phyloP scores from a whole-genome alignment of 1,140 invertebrate genomes.

The Metopolophium dirhodum region DNA sequence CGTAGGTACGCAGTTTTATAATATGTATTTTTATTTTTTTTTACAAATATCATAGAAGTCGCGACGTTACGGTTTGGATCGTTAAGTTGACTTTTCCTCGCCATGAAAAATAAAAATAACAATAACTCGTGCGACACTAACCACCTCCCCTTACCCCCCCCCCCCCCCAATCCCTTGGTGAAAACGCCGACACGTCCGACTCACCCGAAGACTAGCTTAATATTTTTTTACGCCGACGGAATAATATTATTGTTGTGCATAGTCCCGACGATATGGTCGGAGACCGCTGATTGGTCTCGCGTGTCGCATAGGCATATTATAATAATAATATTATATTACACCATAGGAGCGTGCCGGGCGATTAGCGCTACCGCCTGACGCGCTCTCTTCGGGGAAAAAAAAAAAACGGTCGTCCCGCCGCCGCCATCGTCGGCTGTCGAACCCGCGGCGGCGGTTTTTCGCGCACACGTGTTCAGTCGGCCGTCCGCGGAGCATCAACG shows the following conservation, averaged over 20 bases:
- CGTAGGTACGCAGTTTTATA: too few relatives aligned
- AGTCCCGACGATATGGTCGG: background rate
- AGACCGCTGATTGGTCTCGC: background rate
- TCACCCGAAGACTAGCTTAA: too few relatives aligned
- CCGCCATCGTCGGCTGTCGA: background rate
- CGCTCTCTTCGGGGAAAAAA: background rate
- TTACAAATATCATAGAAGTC: background rate
- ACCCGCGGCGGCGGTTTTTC: background rate
- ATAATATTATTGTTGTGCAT: too few relatives aligned
- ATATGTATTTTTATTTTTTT: too few relatives aligned
- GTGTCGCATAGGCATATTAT: background rate
- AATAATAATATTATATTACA: too few relatives aligned
- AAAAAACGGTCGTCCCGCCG: too few relatives aligned
- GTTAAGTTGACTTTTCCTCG: background rate
- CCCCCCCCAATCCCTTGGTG: too few relatives aligned
- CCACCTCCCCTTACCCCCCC: too few relatives aligned
- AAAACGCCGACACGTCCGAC: too few relatives aligned
- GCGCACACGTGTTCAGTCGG: slow-evolving; percentile 43
- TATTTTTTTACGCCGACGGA: too few relatives aligned
- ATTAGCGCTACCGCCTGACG: background rate
- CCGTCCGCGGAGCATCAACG: background rate
- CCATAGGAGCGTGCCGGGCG: background rate
- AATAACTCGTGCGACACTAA: background rate
- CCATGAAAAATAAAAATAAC: background rate
- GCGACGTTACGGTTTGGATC: background rate